Conservation (phyloP, 2,113 vertebrate genomes). For the Edolisoma coerulescens region DNA sequence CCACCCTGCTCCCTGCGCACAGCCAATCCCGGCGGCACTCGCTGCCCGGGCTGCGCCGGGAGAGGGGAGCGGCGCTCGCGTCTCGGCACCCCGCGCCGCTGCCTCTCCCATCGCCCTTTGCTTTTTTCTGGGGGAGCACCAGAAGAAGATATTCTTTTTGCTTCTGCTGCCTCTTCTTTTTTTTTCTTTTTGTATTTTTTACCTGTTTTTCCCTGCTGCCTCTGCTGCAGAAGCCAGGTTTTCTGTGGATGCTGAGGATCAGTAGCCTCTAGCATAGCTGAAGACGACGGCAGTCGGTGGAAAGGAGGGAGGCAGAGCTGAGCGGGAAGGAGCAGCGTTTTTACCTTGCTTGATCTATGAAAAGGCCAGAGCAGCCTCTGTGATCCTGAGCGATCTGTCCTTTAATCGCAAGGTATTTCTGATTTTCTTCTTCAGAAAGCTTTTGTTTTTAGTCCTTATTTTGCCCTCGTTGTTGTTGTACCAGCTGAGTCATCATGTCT, state of each 20-base stretch:
- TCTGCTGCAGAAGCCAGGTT: constrained; percentile 21
- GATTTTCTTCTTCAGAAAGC: constrained; percentile 33
- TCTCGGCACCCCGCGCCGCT: constrained; percentile 16
- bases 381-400: constrained; percentile 25
- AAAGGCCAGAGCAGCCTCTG: constrained; percentile 30
- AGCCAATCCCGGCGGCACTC: constrained; percentile 76
- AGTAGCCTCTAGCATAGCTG: constrained; percentile 24
- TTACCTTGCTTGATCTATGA: constrained; percentile 50
- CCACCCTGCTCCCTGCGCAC: constrained; percentile 88
- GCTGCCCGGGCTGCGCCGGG: constrained; percentile 52
- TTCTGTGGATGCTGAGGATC: constrained; percentile 34
- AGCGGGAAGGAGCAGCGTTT: constrained; percentile 28
- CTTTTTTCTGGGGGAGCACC: not conserved
- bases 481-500: constrained; percentile 99
- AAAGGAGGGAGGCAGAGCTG: constrained; percentile 42
- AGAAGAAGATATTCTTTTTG: not conserved
- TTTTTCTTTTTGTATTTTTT: not conserved
- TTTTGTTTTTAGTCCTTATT: constrained; percentile 47
- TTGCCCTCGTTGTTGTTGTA: constrained; percentile 69
- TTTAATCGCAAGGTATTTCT: constrained; percentile 40
- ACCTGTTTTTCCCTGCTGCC: not conserved
- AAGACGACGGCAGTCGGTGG: not conserved
- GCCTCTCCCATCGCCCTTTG: not conserved
- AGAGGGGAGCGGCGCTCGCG: constrained; percentile 45
- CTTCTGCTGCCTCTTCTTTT: not conserved